A percentile compares a stretch with the other conserved stretches of the same genome.
phyloP scores from a whole-genome alignment of 2,888 invertebrate genomes.

The Dysmachus trigonus region DNA sequence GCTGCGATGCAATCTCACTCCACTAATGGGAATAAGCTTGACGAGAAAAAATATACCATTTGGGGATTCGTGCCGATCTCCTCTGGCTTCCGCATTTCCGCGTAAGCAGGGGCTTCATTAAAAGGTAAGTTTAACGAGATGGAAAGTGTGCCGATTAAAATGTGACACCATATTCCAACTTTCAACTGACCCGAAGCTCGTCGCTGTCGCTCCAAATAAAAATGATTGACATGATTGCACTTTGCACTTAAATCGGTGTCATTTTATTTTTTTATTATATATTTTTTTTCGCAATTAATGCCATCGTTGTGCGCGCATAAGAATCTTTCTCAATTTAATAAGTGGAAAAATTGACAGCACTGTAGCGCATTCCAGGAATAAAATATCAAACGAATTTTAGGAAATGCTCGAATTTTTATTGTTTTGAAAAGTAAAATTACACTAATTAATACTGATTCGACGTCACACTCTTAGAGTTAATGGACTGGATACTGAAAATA shows the following conservation, averaged over 20 bases:
- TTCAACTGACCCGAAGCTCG: background rate
- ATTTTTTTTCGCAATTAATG: background rate
- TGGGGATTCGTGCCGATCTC: background rate
- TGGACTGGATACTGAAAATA: too few relatives aligned
- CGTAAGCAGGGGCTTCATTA: background rate
- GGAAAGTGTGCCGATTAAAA: background rate
- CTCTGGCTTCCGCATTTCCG: background rate
- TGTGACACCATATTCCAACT: background rate
- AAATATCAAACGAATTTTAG: too few relatives aligned
- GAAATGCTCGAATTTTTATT: too few relatives aligned
- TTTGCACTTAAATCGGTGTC: background rate
- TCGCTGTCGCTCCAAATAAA: background rate
- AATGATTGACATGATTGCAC: background rate
- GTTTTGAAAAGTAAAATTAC: too few relatives aligned
- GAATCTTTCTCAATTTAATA: too few relatives aligned
- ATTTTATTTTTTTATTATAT: background rate
- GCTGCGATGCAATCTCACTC: background rate
- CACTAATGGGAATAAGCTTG: background rate
- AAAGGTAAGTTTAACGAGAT: slow-evolving; percentile 1
- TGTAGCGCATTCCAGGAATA: too few relatives aligned
- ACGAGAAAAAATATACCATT: background rate
- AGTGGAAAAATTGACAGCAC: too few relatives aligned
- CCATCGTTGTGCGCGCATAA: background rate
- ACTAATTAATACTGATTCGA: too few relatives aligned
- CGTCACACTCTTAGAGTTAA: too few relatives aligned